Evolutionary conservation across 2,888 invertebrate species (phyloP).

Genomic region (Malthinus seriepunctatus): DNA sequence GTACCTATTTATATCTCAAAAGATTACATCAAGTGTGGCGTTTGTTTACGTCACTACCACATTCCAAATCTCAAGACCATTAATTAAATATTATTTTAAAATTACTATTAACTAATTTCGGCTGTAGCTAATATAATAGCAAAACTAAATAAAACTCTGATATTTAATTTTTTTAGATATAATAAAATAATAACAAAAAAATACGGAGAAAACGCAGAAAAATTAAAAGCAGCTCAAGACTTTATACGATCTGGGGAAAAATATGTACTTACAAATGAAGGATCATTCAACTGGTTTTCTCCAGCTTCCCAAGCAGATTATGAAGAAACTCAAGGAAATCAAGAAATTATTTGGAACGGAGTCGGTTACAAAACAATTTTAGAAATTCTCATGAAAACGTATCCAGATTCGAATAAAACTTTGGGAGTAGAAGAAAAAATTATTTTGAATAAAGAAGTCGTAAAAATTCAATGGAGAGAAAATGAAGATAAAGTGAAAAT

Average conservation of each 20-base stretch:
- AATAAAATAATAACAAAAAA: neutral
- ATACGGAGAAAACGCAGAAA: neutral
- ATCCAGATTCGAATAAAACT: neutral
- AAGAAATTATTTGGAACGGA: slow-evolving; percentile 72
- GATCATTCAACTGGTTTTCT: slow-evolving; percentile 66
- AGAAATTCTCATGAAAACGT: slow-evolving; percentile 61
- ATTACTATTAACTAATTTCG: no score
- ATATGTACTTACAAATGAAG: slow-evolving; percentile 36
- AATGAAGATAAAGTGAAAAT: slow-evolving; percentile 47
- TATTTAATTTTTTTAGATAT: slow-evolving; percentile 3
- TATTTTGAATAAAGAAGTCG: slow-evolving; percentile 32
- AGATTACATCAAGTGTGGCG: no score
- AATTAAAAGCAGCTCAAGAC: slow-evolving; percentile 4
- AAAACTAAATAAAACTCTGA: slow-evolving; percentile 51
- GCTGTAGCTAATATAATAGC: no score
- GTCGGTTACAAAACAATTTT: slow-evolving; percentile 71
- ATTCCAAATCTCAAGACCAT: no score
- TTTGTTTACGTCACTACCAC: no score
- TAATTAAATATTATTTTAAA: no score
- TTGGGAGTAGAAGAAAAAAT: slow-evolving; percentile 35
- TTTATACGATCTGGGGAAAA: slow-evolving; percentile 9
- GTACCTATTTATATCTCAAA: no score
- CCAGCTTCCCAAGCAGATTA: slow-evolving; percentile 70
- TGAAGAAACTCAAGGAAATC: slow-evolving; percentile 71
- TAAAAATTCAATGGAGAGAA: slow-evolving; percentile 26